Evolutionary conservation across 2,113 vertebrate species (phyloP).

Genomic region (Scolopax mira): DNA sequence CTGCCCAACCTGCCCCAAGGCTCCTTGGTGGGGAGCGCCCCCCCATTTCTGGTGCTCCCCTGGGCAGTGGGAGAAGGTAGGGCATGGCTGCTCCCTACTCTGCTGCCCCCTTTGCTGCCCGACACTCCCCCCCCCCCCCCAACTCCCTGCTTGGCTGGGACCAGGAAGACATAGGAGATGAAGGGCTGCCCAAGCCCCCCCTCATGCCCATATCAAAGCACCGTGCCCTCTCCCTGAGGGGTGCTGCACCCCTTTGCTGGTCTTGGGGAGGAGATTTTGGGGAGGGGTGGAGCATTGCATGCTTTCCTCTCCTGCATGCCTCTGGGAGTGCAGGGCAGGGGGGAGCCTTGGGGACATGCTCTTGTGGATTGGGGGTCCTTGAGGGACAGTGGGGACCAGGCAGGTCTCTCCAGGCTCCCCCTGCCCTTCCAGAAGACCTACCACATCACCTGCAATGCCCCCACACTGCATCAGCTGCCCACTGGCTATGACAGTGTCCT

Average conservation of each 20-base stretch:
- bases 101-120: neutral
- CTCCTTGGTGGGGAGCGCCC: rapidly evolving
- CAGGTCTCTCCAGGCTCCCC: neutral
- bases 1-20: rapidly evolving
- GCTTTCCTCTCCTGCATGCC: neutral
- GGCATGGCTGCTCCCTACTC: rapidly evolving
- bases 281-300: too few relatives aligned
- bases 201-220: neutral
- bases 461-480: conserved; percentile 70
- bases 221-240: rapidly evolving
- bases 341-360: neutral
- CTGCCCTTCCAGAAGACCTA: neutral
- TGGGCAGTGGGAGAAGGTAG: neutral
- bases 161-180: neutral
- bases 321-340: neutral
- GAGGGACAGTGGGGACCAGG: neutral
- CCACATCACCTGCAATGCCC: conserved; percentile 71
- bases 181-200: rapidly evolving
- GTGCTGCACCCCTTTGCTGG: neutral
- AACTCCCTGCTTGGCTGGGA: neutral
- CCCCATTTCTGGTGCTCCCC: neutral
- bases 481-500: conserved; percentile 81
- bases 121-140: too few relatives aligned
- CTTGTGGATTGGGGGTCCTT: too few relatives aligned
- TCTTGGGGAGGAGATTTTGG: too few relatives aligned